Conservation (phyloP, 1,140 invertebrate genomes). For the Drosophila pseudoananassae region DNA sequence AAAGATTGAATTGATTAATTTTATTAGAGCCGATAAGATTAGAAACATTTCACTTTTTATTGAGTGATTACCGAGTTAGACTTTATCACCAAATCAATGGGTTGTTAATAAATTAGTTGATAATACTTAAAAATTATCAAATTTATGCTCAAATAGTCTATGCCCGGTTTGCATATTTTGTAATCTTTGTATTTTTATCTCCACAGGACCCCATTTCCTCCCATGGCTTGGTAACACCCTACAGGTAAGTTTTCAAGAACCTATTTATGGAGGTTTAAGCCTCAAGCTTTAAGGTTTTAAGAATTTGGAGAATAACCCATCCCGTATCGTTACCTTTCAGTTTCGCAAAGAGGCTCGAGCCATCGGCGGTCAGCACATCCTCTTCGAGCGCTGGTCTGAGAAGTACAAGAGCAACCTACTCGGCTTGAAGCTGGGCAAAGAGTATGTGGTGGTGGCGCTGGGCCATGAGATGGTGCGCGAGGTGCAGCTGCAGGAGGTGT, state of each 20-base stretch:
- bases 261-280: too few species aligned
- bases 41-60: not conserved
- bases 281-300: too few species aligned
- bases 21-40: constrained; percentile 58
- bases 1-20: constrained; percentile 41
- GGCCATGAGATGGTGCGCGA: constrained; percentile 86
- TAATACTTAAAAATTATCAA: not conserved
- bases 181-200: not conserved
- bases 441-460: constrained; percentile 87
- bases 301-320: not conserved
- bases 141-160: not conserved
- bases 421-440: constrained; percentile 88
- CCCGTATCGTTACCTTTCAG: constrained; percentile 32
- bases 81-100: not conserved
- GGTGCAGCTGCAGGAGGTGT: constrained; percentile 88
- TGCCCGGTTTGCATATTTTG: not conserved
- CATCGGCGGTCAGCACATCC: constrained; percentile 87
- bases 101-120: not conserved
- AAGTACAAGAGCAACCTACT: constrained; percentile 87
- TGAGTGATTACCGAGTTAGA: not conserved
- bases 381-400: constrained; percentile 86
- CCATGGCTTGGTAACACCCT: constrained; percentile 88
- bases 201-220: constrained; percentile 88
- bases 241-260: constrained; percentile 11
- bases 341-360: constrained; percentile 85